Evolutionary conservation across 2,113 vertebrate species (phyloP).

Genomic region (Neogale vison): DNA sequence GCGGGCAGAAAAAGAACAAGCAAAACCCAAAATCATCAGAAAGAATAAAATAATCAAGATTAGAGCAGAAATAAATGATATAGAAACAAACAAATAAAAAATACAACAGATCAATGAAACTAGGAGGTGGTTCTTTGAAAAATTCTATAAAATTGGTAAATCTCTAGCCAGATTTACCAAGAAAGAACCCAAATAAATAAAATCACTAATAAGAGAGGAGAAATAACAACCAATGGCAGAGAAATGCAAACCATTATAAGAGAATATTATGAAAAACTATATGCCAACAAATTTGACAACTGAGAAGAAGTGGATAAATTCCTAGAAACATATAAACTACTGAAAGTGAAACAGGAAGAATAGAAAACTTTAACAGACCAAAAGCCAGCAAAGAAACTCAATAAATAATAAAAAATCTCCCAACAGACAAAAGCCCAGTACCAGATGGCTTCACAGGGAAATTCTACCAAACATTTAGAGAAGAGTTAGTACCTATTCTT

Average conservation of each 20-base stretch:
- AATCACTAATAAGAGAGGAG: background rate
- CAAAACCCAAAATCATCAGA: background rate
- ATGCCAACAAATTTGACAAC: too few relatives aligned
- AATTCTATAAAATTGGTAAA: background rate
- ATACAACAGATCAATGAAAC: background rate
- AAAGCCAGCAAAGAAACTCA: too few relatives aligned
- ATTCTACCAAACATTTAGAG: too few relatives aligned
- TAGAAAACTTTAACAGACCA: too few relatives aligned
- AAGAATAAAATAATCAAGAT: background rate
- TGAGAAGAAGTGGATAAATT: too few relatives aligned
- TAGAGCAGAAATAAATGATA: background rate
- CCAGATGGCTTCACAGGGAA: too few relatives aligned
- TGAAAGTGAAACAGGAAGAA: too few relatives aligned
- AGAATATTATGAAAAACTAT: background rate
- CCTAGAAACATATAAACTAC: too few relatives aligned
- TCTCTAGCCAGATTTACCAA: background rate
- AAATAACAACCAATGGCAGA: background rate
- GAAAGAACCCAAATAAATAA: background rate
- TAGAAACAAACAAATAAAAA: background rate
- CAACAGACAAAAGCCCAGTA: too few relatives aligned
- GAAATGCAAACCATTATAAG: background rate
- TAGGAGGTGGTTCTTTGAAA: background rate
- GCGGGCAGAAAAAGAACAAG: background rate
- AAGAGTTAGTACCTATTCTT: too few relatives aligned
- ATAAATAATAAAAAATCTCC: too few relatives aligned